Evolutionary conservation across 2,113 vertebrate genomes (phyloP).

Genomic region (Sinocyclocheilus grahami): DNA sequence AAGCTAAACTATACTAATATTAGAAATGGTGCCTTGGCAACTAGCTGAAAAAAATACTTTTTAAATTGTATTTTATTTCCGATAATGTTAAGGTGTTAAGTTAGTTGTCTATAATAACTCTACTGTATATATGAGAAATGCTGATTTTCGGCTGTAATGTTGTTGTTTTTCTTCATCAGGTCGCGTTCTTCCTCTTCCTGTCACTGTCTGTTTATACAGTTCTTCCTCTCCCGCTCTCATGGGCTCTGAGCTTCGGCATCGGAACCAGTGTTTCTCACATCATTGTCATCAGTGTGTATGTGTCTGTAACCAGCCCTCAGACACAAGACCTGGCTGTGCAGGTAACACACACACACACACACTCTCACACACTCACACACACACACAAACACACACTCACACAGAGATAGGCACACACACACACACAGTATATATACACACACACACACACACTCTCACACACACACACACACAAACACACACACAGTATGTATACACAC

Average conservation of each 20-base stretch:
- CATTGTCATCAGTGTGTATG: constrained; percentile 80
- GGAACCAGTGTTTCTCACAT: constrained; percentile 82
- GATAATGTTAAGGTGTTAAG: too few species aligned
- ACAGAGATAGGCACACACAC: too few species aligned
- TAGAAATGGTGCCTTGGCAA: neutral
- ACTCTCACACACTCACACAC: too few species aligned
- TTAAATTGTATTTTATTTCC: too few species aligned
- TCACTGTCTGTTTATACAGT: constrained; percentile 85
- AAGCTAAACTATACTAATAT: too few species aligned
- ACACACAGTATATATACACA: too few species aligned
- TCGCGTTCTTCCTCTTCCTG: constrained; percentile 88
- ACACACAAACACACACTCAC: too few species aligned
- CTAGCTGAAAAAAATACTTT: too few species aligned
- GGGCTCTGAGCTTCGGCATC: constrained; percentile 80
- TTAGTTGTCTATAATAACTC: neutral
- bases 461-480: too few species aligned
- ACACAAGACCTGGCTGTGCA: constrained; percentile 74
- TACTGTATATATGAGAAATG: too few species aligned
- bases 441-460: too few species aligned
- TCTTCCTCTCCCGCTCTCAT: constrained; percentile 82
- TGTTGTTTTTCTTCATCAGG: constrained; percentile 67
- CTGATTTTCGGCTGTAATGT: neutral
- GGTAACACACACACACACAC: constrained; percentile 64
- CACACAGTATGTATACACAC: neutral
- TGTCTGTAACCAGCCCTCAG: constrained; percentile 66